Percentiles rank a stretch among this genome's conserved stretches.
Conservation (phyloP, 2,797 vertebrate species). For the Spinus olivaceus region DNA sequence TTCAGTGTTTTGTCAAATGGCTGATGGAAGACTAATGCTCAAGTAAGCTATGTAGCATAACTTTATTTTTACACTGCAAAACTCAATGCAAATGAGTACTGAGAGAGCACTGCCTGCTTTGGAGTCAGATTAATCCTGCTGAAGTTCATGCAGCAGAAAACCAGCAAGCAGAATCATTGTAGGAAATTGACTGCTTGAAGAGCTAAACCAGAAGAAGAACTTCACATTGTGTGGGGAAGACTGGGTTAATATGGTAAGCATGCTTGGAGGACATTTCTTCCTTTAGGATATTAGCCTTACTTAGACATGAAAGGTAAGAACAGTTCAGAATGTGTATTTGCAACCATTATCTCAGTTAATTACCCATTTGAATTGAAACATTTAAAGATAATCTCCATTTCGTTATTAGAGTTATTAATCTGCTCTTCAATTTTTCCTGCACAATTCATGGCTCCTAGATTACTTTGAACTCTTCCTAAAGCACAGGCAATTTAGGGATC, state of each 20-base stretch:
- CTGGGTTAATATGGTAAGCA: not conserved
- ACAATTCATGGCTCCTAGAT: not conserved
- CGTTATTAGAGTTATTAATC: not conserved
- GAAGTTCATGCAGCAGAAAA: not conserved
- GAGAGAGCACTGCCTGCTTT: not conserved
- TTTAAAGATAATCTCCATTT: not conserved
- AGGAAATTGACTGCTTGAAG: not conserved
- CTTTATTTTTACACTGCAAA: not conserved
- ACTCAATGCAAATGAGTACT: not conserved
- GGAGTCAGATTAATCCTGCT: not conserved
- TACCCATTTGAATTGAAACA: not conserved
- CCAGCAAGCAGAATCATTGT: not conserved
- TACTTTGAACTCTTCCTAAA: not conserved
- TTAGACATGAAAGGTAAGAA: not conserved
- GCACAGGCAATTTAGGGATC: not conserved
- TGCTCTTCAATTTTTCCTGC: not conserved
- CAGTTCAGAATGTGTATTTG: not conserved
- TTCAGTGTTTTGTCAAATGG: not conserved
- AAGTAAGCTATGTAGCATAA: not conserved
- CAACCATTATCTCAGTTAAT: conserved; percentile 26
- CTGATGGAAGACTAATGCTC: not conserved
- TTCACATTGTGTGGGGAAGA: not conserved
- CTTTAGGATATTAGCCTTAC: not conserved
- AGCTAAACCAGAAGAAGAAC: not conserved
- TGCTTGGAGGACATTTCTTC: not conserved